Conservation (phyloP, 2,113 vertebrate species). For the Chascanopsetta lugubris region DNA sequence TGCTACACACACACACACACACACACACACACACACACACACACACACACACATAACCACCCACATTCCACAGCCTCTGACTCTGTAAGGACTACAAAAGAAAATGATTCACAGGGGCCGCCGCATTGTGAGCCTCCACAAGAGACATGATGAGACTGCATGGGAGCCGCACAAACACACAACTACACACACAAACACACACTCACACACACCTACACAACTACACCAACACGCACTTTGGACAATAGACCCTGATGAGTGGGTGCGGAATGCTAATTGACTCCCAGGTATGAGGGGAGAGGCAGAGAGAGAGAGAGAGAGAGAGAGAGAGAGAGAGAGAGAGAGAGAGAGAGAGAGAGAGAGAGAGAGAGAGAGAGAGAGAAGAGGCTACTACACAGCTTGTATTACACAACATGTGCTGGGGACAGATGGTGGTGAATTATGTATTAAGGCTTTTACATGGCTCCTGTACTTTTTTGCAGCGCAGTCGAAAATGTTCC, state of each 20-base stretch:
- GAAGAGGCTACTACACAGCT: conserved; percentile 62
- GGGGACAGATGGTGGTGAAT: conserved; percentile 76
- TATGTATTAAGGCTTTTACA: conserved; percentile 73
- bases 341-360: background rate
- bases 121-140: conserved; percentile 59
- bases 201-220: conserved; percentile 33
- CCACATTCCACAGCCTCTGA: conserved; percentile 48
- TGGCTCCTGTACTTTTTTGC: conserved; percentile 54
- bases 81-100: conserved; percentile 62
- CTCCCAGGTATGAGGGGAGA: conserved; percentile 11
- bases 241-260: conserved; percentile 44
- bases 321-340: conserved; percentile 9
- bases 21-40: background rate
- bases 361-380: conserved; percentile 31
- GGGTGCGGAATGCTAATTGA: conserved; percentile 48
- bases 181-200: conserved; percentile 24
- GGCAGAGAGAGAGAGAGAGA: background rate
- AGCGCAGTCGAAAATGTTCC: conserved; percentile 62
- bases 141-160: conserved; percentile 54
- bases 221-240: background rate
- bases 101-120: conserved; percentile 60
- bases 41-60: conserved; percentile 56
- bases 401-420: conserved; percentile 74
- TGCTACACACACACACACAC: conserved; percentile 33
- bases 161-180: conserved; percentile 38